Evolutionary conservation across 2,797 vertebrate genomes (phyloP).

Genomic region (Crenichthys baileyi): DNA sequence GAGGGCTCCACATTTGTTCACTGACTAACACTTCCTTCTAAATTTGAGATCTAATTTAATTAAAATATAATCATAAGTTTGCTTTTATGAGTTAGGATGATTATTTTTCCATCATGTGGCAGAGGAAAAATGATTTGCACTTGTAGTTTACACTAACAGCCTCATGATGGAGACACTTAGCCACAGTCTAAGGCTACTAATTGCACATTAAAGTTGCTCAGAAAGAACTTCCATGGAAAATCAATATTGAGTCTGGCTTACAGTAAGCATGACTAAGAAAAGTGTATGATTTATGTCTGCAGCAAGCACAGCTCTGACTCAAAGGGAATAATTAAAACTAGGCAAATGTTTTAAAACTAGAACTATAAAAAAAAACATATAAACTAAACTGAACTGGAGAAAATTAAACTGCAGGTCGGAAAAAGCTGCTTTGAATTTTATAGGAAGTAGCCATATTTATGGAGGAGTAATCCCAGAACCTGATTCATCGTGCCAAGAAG

Average conservation of each 20-base stretch:
- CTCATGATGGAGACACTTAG: slow-evolving; percentile 52
- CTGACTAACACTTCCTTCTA: background rate
- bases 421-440: background rate
- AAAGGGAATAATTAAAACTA: background rate
- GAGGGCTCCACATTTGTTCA: background rate
- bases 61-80: background rate
- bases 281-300: background rate
- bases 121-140: background rate
- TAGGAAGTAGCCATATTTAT: background rate
- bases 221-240: background rate
- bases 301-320: background rate
- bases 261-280: background rate
- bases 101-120: background rate
- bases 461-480: background rate
- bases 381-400: background rate
- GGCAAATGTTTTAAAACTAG: no score
- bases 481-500: background rate
- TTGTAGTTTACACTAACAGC: slow-evolving; percentile 11
- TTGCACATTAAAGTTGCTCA: background rate
- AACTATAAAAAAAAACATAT: background rate
- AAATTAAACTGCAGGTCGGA: background rate
- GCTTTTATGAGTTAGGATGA: background rate
- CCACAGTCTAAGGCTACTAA: background rate
- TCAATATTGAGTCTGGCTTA: background rate
- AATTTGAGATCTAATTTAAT: background rate